Percentiles rank a stretch among this genome's conserved stretches.
Evolutionary conservation across 2,888 invertebrate genomes (phyloP).

Genomic region (Germaria angustata): DNA sequence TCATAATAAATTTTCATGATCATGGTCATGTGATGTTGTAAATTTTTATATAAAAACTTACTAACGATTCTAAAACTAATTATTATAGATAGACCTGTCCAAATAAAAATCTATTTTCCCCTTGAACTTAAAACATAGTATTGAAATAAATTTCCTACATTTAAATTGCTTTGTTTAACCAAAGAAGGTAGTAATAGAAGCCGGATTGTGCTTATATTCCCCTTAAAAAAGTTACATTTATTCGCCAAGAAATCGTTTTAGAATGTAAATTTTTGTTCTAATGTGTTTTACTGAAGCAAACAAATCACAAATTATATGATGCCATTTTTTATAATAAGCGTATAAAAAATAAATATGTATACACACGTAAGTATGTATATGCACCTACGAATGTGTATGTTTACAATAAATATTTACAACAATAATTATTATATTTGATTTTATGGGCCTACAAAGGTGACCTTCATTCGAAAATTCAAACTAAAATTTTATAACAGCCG

Average conservation of each 20-base stretch:
- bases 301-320: conserved; percentile 13
- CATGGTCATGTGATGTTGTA: too few relatives aligned
- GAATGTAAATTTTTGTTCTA: neutral
- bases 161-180: too few relatives aligned
- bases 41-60: too few relatives aligned
- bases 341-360: neutral
- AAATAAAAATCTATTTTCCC: too few relatives aligned
- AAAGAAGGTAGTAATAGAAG: neutral
- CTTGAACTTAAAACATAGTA: too few relatives aligned
- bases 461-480: conserved; percentile 48
- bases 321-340: too few relatives aligned
- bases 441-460: conserved; percentile 45
- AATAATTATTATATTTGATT: conserved; percentile 27
- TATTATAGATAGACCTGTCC: too few relatives aligned
- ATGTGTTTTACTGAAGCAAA: neutral
- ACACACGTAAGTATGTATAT: neutral
- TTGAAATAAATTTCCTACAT: too few relatives aligned
- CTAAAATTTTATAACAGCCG: conserved; percentile 13
- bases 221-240: neutral
- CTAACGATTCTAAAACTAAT: too few relatives aligned
- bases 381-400: neutral
- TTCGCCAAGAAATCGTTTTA: neutral
- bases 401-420: neutral
- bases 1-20: too few relatives aligned
- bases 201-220: neutral